Base-by-base conservation (phyloP, 2,888 invertebrate genomes). In the Kuschelorhynchus macadamiae region DNA sequence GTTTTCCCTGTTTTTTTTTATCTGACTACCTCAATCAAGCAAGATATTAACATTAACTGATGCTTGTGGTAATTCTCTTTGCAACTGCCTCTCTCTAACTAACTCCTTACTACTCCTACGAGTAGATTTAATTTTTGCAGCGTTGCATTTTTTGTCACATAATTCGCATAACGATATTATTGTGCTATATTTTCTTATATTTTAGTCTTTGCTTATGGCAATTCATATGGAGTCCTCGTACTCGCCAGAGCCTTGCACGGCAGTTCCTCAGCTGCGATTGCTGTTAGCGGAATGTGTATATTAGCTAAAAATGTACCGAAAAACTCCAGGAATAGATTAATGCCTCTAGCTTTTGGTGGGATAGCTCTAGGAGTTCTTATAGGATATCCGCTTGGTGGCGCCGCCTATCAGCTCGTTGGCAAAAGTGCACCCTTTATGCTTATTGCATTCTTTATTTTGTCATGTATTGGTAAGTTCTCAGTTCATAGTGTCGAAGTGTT, bases 331-430 rank as follows among this genome's bases (percentile, higher is more conserved):
- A 89, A 90, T 18, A 87, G 87, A 78, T 85, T 91, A n/a, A 93
- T 95, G 91, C 94, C 94, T 0, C 85, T 92, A 20, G 90, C 93
- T 1, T 87, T 94, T 78, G 93, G 94, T 3, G 93, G 93, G 67
- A 90, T 92, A 57, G 94, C 94, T 0, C 80, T 92, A 11, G 95
- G 94, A 0, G 93, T 95, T 0, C 84, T 95, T 1, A 85, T 92
- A 9, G 94, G 94, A 0, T 94, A 95, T 81, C 94, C 94, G 0
- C 88, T 93, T 73, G 94, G 94, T 8, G 90, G 93, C 0, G 87
- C 93, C 44, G 86, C 91, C 36, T 94, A 94, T 79, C 90, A 92
- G 75, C 87, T 92, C 67, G 86, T 91, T 32, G 92, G 92, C 50
- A 93, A 93, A 83, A 86, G 88, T 42, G 88, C 90, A 0, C 93